These are phyloP conservation scores for Corvus moneduloides DNA, from an alignment of 2,113 vertebrate genomes.

Conservation along the genomic window DNA sequence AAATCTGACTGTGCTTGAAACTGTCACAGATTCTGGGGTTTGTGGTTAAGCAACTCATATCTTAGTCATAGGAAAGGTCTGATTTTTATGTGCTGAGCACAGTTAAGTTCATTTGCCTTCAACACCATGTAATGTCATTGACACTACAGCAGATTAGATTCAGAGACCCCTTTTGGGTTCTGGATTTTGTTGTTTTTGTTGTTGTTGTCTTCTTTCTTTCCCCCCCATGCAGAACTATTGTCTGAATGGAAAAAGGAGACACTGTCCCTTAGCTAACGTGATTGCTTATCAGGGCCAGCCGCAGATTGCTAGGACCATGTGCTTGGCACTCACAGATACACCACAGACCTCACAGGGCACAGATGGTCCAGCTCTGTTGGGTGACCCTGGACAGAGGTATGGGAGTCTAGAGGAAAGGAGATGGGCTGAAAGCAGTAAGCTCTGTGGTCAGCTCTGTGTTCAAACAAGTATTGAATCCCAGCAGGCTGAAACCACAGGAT, in stretches of 20 bases:
- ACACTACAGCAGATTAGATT: neutral
- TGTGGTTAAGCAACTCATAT: neutral
- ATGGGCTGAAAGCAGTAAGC: neutral
- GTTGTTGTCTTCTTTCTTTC: neutral
- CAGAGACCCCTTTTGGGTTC: accelerated
- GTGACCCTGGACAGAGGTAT: neutral
- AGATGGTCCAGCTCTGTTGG: neutral
- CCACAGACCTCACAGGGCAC: neutral
- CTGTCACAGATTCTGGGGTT: neutral
- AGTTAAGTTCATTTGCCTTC: neutral
- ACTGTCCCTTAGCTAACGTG: neutral
- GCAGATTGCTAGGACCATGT: neutral
- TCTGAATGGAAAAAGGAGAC: neutral
- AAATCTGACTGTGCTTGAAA: neutral
- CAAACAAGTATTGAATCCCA: neutral
- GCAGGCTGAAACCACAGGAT: neutral
- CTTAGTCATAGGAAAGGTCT: neutral
- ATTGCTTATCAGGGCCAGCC: neutral
- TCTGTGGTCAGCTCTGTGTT: neutral
- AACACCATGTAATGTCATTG: neutral
- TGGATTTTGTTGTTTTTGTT: neutral
- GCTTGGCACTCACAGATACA: neutral
- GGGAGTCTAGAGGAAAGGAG: neutral
- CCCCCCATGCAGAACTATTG: neutral
- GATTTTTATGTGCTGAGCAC: neutral